phyloP scores from a whole-genome alignment of 2,888 invertebrate species.

The Nymphalis urticae region DNA sequence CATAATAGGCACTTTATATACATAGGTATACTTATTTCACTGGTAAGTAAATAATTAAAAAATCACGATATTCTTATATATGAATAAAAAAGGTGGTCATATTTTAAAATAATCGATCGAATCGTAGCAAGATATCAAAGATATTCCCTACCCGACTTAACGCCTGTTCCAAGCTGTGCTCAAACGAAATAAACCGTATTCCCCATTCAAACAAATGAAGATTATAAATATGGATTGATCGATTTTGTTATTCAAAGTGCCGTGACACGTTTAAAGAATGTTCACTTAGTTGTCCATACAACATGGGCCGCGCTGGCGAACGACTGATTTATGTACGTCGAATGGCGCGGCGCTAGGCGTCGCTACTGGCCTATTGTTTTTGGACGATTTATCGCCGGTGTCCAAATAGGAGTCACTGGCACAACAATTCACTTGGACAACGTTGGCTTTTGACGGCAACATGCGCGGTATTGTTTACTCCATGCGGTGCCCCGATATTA shows the following conservation, averaged over 20 bases:
- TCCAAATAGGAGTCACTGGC: constrained; percentile 41
- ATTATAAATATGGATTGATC: constrained; percentile 8
- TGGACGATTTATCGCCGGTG: constrained; percentile 68
- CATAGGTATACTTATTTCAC: too few relatives aligned
- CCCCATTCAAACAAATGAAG: neutral
- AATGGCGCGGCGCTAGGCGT: constrained; percentile 53
- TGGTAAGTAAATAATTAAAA: too few relatives aligned
- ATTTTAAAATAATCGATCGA: too few relatives aligned
- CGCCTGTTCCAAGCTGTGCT: neutral
- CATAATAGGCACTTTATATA: too few relatives aligned
- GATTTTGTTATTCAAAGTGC: constrained; percentile 20
- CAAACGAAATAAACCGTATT: neutral
- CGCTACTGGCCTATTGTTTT: constrained; percentile 71
- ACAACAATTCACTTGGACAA: constrained; percentile 66
- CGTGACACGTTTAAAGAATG: constrained; percentile 26
- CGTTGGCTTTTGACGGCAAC: constrained; percentile 56
- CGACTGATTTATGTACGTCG: constrained; percentile 68
- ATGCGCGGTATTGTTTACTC: constrained; percentile 52
- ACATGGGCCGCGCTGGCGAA: constrained; percentile 57
- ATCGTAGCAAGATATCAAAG: too few relatives aligned
- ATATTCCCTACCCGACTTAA: too few relatives aligned
- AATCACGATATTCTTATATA: too few relatives aligned
- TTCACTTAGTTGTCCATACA: constrained; percentile 54
- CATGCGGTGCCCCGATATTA: constrained; percentile 47
- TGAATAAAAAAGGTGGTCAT: too few relatives aligned